Base-by-base conservation (phyloP, 2,888 invertebrate genomes). In the Aethes cnicana region DNA sequence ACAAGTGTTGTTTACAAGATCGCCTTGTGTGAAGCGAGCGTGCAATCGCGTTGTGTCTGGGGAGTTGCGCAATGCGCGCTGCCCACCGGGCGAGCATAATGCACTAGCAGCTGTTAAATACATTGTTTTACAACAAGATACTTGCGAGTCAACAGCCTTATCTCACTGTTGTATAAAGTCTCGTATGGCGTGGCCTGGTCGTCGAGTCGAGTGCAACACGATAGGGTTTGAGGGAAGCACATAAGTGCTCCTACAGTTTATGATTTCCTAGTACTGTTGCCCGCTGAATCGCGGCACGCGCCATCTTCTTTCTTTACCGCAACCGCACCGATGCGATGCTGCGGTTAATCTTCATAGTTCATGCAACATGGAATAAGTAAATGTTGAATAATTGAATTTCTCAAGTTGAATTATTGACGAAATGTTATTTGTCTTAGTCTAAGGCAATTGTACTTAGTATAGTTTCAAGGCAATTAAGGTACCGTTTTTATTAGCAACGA, bases 51-150 rank as follows among this genome's bases (percentile, higher is more conserved):
- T 83, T 77, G 74, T 82, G 81, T 84, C 84, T 77, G 78, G 83
- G 82, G 88, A 89, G 87, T 89, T 89, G 88, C 88, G 88, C 88
- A 88, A 83, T 88, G 85, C 86, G 88, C 87, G 88, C 84, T 84
- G 80, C 61, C 62, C 70, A 89, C 86, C 74, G 72, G 87, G 88
- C 68, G 47, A 73, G 46, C 87, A 88, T 84, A 77, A 60, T 56
- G 49, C 52, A 55, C 46, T 35, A 62, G 71, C 67, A 74, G 72
- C 62, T 69, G 50, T 56, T 57, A 54, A 25, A 68, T 61, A 75
- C 73, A 80, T 81, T 81, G 74, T 73, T 71, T 65, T 67, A 58
- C 64, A 54, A 62, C 53, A 55, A 54, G 52, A 50, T 26, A 36
- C 8, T 14, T 5, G 9, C 46, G 63, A 25, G 14, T 52, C 32